These are phyloP conservation scores for Malacoraja senta DNA, from an alignment of 2,797 vertebrate genomes.

Conservation along the genomic window DNA sequence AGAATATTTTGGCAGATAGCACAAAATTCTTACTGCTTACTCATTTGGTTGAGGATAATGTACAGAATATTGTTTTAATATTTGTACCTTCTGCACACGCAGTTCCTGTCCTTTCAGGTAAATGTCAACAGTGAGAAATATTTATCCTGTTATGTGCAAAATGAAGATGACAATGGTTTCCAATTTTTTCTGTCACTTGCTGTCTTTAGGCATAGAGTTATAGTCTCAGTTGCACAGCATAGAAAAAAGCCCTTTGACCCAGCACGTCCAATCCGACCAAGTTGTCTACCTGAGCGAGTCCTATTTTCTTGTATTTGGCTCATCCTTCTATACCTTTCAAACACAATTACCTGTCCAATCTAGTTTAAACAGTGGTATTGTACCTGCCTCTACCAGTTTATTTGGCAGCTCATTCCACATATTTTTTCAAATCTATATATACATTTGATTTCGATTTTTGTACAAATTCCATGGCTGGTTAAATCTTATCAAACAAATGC, in stretches of 20 bases:
- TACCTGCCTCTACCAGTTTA: too few relatives aligned
- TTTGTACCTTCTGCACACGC: not conserved
- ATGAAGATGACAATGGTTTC: not conserved
- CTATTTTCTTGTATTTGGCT: too few relatives aligned
- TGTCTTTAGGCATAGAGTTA: not conserved
- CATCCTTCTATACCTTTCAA: too few relatives aligned
- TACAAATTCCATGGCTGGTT: not conserved
- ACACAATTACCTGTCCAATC: too few relatives aligned
- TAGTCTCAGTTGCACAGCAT: too few relatives aligned
- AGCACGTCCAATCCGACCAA: too few relatives aligned
- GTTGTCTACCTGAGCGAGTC: too few relatives aligned
- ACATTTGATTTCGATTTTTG: not conserved
- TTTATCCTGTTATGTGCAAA: not conserved
- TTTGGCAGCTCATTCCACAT: not conserved
- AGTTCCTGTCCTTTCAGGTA: not conserved
- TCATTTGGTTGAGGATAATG: constrained; percentile 15
- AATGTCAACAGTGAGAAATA: not conserved
- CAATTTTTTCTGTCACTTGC: not conserved
- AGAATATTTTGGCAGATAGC: constrained; percentile 12
- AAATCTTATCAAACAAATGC: not conserved
- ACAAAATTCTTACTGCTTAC: not conserved
- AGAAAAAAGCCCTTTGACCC: too few relatives aligned
- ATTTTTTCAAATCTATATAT: not conserved
- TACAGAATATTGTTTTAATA: not conserved
- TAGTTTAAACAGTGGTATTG: too few relatives aligned